Conservation (phyloP, 2,797 vertebrate species). For the Ispidina lecontei region DNA sequence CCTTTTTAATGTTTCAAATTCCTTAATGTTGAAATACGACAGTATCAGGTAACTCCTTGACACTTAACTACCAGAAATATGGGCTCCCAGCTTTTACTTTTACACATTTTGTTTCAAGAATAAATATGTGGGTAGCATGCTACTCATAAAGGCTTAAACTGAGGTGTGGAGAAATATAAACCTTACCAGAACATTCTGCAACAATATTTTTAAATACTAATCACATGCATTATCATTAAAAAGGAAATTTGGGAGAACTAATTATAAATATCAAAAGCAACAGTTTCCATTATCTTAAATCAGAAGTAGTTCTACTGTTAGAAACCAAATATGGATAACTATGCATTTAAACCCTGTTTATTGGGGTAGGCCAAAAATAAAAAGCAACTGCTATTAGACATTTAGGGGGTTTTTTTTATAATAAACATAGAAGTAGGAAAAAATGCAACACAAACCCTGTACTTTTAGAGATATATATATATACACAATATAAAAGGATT, state of each 20-base stretch:
- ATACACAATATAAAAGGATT: neutral
- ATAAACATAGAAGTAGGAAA: neutral
- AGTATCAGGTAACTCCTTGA: neutral
- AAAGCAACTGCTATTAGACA: neutral
- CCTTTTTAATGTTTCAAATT: neutral
- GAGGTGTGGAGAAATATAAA: neutral
- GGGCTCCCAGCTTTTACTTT: neutral
- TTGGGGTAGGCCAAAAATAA: neutral
- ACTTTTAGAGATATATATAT: neutral
- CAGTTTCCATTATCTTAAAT: neutral
- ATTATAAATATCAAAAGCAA: neutral
- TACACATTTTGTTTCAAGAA: neutral
- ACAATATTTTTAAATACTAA: neutral
- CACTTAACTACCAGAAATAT: neutral
- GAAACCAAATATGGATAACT: neutral
- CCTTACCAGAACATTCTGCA: neutral
- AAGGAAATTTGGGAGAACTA: neutral
- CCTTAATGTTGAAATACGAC: neutral
- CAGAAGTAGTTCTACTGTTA: neutral
- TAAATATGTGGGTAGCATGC: neutral
- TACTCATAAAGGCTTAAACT: neutral
- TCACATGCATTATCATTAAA: neutral
- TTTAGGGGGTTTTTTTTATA: neutral
- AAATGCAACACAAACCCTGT: neutral
- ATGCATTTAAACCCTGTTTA: neutral